A percentile compares a stretch with the other conserved stretches of the same genome.
phyloP scores from a whole-genome alignment of 2,113 vertebrate genomes.

The Steatornis caripensis region DNA sequence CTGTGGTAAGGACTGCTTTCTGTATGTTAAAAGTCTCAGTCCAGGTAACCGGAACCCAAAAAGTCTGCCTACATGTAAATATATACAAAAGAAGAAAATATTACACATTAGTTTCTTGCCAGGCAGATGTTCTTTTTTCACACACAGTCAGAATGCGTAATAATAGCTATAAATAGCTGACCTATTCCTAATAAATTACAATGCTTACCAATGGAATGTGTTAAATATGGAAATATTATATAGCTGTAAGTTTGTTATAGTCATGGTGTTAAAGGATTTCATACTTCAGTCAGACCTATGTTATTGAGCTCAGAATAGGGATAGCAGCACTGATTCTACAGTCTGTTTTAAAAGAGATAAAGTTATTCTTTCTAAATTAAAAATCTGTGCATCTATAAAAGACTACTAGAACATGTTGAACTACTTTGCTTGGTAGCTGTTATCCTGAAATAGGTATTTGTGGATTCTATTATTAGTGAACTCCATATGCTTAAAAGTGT shows the following conservation, averaged over 20 bases:
- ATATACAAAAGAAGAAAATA: not conserved
- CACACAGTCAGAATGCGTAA: not conserved
- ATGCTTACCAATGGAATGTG: not conserved
- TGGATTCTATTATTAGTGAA: not conserved
- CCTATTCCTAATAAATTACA: not conserved
- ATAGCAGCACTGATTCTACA: not conserved
- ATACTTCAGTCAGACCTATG: not conserved
- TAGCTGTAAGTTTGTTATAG: not conserved
- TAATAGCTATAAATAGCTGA: not conserved
- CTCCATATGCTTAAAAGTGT: not conserved
- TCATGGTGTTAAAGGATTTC: not conserved
- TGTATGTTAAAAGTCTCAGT: constrained; percentile 86
- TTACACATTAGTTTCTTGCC: not conserved
- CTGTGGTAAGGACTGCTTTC: constrained; percentile 94
- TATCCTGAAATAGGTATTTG: not conserved
- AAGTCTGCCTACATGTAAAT: constrained; percentile 81
- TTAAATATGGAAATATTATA: not conserved
- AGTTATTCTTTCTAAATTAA: not conserved
- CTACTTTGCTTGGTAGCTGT: not conserved
- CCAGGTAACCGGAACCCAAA: constrained; percentile 91
- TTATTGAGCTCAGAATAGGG: not conserved
- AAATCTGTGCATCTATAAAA: not conserved
- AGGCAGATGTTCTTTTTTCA: not conserved
- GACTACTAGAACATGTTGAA: not conserved
- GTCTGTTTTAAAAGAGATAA: not conserved